phyloP scores from a whole-genome alignment of 2,797 vertebrate genomes.

The Urosaurus nigricauda region DNA sequence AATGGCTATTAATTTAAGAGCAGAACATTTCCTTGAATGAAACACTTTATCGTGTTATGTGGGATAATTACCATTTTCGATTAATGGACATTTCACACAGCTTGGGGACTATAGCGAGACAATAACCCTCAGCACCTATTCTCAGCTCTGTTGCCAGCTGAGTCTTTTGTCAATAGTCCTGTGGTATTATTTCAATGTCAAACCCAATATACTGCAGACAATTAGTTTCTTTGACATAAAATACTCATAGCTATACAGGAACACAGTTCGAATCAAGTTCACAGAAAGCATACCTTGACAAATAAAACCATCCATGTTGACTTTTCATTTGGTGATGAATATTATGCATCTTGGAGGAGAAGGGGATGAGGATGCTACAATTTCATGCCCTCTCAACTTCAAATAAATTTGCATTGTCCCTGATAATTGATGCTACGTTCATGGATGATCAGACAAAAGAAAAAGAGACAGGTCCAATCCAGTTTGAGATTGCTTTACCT shows the following conservation, averaged over 20 bases:
- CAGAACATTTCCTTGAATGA: slow-evolving; percentile 87
- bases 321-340: slow-evolving; percentile 27
- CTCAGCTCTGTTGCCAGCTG: slow-evolving; percentile 76
- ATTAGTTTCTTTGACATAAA: slow-evolving; percentile 72
- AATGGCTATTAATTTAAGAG: slow-evolving; percentile 93
- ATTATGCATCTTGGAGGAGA: not conserved
- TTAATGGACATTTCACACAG: slow-evolving; percentile 87
- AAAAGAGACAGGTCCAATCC: not conserved
- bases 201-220: slow-evolving; percentile 67
- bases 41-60: slow-evolving; percentile 88
- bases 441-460: not conserved
- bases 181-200: slow-evolving; percentile 73
- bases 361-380: not conserved
- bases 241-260: slow-evolving; percentile 44
- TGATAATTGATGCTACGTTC: not conserved
- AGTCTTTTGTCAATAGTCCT: slow-evolving; percentile 74
- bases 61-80: slow-evolving; percentile 92
- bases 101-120: slow-evolving; percentile 81
- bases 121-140: slow-evolving; percentile 83
- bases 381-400: too few species aligned
- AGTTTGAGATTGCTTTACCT: too few species aligned
- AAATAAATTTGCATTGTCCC: too few species aligned
- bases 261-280: slow-evolving; percentile 79
- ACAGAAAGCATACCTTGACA: slow-evolving; percentile 46
- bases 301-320: slow-evolving; percentile 32